phyloP scores from a whole-genome alignment of 1,140 invertebrate genomes.

The Apis florea region DNA sequence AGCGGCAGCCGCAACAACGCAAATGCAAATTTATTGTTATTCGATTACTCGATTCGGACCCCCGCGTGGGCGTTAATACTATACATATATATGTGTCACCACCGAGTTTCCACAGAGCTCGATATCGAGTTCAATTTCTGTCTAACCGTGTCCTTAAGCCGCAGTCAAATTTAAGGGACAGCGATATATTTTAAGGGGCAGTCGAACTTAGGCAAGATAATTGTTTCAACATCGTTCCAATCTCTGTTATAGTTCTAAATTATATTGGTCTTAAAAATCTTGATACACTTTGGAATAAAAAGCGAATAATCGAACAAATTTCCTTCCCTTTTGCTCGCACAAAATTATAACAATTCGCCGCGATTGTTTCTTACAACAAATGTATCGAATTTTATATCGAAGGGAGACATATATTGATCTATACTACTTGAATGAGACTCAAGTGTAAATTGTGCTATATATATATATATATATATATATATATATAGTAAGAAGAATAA shows the following conservation, averaged over 20 bases:
- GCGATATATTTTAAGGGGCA: constrained; percentile 37
- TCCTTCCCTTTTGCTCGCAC: too few species aligned
- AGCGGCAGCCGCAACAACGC: constrained; percentile 74
- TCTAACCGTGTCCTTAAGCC: constrained; percentile 42
- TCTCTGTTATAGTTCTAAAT: too few species aligned
- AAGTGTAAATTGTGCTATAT: background rate
- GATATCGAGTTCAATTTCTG: constrained; percentile 53
- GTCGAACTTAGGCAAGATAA: background rate
- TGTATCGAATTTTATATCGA: too few species aligned
- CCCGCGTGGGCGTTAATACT: constrained; percentile 74
- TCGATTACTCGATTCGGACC: constrained; percentile 77
- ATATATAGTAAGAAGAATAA: background rate
- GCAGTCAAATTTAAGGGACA: constrained; percentile 27
- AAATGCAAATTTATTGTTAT: constrained; percentile 80
- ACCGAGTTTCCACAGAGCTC: constrained; percentile 32
- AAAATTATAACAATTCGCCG: too few species aligned
- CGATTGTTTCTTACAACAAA: too few species aligned
- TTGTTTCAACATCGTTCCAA: too few species aligned
- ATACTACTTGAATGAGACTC: background rate
- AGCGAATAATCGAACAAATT: too few species aligned
- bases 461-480: too few species aligned
- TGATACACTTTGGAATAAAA: too few species aligned
- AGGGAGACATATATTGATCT: too few species aligned
- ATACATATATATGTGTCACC: constrained; percentile 61
- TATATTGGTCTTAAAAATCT: too few species aligned